Evolutionary conservation across 2,113 vertebrate species (phyloP).

Genomic region (Galeopterus variegatus): DNA sequence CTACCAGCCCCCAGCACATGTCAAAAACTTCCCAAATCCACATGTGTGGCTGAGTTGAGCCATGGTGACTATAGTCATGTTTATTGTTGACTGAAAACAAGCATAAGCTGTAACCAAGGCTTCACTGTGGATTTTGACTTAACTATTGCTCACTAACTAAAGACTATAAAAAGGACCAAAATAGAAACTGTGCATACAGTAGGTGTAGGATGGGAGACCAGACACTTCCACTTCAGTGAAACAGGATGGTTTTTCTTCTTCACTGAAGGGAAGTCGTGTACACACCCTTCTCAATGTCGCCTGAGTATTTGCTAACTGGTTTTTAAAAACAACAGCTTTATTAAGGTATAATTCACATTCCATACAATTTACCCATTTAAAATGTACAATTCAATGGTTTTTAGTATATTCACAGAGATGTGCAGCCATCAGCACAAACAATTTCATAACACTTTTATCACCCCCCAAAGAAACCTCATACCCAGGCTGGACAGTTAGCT

Average conservation of each 20-base stretch:
- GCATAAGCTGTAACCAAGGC: slow-evolving; percentile 66
- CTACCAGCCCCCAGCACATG: not conserved
- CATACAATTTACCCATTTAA: not conserved
- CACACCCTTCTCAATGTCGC: not conserved
- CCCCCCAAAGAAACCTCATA: not conserved
- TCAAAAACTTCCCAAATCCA: slow-evolving; percentile 46
- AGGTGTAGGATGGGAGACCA: not conserved
- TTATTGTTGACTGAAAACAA: slow-evolving; percentile 75
- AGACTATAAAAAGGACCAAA: slow-evolving; percentile 59
- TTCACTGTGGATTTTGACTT: slow-evolving; percentile 56
- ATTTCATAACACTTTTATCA: slow-evolving; percentile 29
- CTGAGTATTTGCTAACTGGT: not conserved
- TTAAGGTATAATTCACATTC: slow-evolving; percentile 54
- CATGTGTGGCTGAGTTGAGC: not conserved
- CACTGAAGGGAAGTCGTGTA: not conserved
- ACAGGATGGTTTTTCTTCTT: not conserved
- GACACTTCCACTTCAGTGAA: not conserved
- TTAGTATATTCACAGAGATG: not conserved
- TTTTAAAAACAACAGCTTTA: slow-evolving; percentile 5
- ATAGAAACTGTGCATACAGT: slow-evolving; percentile 45
- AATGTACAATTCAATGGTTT: not conserved
- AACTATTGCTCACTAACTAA: slow-evolving; percentile 62
- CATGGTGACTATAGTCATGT: slow-evolving; percentile 71
- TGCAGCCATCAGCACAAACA: slow-evolving; percentile 2
- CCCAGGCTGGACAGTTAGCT: no score